Base-by-base conservation (phyloP, 2,888 invertebrate genomes). In the Cheilosia grossa region DNA sequence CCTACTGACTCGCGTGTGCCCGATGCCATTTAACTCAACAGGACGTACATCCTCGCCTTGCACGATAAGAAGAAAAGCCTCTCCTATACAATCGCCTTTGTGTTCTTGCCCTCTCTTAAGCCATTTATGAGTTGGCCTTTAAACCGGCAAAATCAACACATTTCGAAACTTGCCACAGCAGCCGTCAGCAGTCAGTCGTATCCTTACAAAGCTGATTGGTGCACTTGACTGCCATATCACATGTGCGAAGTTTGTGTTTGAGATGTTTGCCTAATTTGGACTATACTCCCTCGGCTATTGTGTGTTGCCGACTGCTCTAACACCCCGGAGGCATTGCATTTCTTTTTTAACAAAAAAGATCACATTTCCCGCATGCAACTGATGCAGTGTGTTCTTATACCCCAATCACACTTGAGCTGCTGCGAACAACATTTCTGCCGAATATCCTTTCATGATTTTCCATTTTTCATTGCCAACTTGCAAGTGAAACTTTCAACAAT, bases 391-490 rank as follows among this genome's bases (percentile, higher is more conserved):
- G 51, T 61, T 59, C 54, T 66, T 44, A n/a, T n/a, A 17, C 33
- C 37, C 58, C 64, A 59, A 53, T 42, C 51, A 42, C 64, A 79
- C 73, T 78, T 61, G 63, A 83, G 49, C 37, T 37, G 37, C 73
- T 63, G 47, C 21, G 53, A 59, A 64, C 30, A 78, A 51, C 24
- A 72, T 72, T 73, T 79, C 56, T 56, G 21, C 54, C 49, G 21
- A 82, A 82, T 73, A 67, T 73, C 59, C 64, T 74, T 80, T 83
- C 79, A 64, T 24, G 58, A 61, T 73, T 73, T 80, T 70, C 64
- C 37, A 80, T 72, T 70, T 80, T 80, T 83, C 66, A 80, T 75
- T 75, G 70, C 80, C 70, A 80, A 70, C 80, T 75, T 59, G 21
- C 56, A 64, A 53, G 72, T 21, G 56, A 51, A 82, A 82, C 73